Evolutionary conservation across 2,797 vertebrate species (phyloP).

Genomic region (Botia almorhae): DNA sequence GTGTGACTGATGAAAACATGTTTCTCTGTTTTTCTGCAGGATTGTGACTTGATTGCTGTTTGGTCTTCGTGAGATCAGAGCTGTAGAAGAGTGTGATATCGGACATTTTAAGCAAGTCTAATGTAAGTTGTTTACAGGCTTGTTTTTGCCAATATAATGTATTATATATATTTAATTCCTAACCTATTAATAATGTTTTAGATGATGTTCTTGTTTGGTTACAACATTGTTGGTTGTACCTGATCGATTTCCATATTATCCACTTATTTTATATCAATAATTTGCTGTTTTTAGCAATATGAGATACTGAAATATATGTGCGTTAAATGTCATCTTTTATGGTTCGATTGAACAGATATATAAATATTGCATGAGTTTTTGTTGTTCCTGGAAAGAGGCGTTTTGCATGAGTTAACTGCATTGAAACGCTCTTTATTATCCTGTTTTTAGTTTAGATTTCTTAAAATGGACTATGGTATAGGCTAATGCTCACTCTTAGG

Average conservation of each 20-base stretch:
- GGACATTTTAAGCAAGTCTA: slow-evolving; percentile 93
- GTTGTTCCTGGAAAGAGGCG: neutral
- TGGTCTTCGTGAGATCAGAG: slow-evolving; percentile 81
- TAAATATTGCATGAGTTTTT: neutral
- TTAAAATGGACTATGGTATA: neutral
- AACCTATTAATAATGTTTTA: no score
- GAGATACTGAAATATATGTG: neutral
- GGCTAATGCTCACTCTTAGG: neutral
- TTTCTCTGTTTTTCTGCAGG: slow-evolving; percentile 60
- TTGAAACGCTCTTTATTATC: neutral
- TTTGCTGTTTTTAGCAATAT: no score
- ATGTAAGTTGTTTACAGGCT: slow-evolving; percentile 84
- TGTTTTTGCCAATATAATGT: no score
- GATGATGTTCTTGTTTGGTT: no score
- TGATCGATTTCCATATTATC: no score
- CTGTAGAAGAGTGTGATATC: slow-evolving; percentile 90
- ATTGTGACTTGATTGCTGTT: slow-evolving; percentile 60
- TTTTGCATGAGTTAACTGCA: slow-evolving; percentile 33
- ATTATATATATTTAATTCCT: no score
- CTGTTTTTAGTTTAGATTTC: neutral
- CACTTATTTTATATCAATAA: no score
- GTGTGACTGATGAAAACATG: slow-evolving; percentile 14
- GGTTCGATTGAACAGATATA: neutral
- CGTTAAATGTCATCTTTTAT: neutral
- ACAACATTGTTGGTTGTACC: no score